Evolutionary conservation across 2,888 invertebrate species (phyloP).

Genomic region (Resseliella maxima): DNA sequence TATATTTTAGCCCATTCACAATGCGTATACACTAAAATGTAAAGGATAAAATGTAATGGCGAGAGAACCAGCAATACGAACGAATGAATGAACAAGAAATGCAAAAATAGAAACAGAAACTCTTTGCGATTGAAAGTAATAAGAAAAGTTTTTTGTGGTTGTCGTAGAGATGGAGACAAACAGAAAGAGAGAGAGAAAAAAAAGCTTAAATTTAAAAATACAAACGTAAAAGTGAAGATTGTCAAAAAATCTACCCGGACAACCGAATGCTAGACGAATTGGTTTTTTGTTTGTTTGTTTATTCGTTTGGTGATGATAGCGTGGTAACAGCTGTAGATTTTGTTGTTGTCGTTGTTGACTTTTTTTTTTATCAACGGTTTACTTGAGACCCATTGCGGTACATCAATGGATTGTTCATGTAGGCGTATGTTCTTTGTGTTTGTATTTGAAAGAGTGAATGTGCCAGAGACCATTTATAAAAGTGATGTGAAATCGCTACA

Average conservation of each 20-base stretch:
- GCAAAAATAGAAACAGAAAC: background rate
- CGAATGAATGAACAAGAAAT: background rate
- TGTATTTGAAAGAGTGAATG: background rate
- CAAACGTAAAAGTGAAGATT: background rate
- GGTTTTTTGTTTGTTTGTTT: no score
- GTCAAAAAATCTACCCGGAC: background rate
- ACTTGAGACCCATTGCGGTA: background rate
- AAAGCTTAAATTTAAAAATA: background rate
- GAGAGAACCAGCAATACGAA: background rate
- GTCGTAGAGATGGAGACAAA: background rate
- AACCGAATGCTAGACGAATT: background rate
- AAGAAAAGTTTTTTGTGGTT: constrained; percentile 39
- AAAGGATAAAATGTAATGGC: constrained; percentile 5
- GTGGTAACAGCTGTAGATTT: background rate
- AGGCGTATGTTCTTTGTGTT: background rate
- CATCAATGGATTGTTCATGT: background rate
- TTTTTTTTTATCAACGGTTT: background rate
- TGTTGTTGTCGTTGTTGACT: no score
- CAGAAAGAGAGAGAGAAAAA: background rate
- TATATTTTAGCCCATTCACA: background rate
- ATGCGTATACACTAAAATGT: background rate
- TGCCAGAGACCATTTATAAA: background rate
- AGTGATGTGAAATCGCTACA: background rate
- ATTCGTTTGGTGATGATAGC: background rate
- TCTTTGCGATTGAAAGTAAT: constrained; percentile 12